These are phyloP conservation scores for Aurelia aurita DNA, from an alignment of 30 jellyfish, hydroid and myxozoan species.

Conservation along the genomic window DNA sequence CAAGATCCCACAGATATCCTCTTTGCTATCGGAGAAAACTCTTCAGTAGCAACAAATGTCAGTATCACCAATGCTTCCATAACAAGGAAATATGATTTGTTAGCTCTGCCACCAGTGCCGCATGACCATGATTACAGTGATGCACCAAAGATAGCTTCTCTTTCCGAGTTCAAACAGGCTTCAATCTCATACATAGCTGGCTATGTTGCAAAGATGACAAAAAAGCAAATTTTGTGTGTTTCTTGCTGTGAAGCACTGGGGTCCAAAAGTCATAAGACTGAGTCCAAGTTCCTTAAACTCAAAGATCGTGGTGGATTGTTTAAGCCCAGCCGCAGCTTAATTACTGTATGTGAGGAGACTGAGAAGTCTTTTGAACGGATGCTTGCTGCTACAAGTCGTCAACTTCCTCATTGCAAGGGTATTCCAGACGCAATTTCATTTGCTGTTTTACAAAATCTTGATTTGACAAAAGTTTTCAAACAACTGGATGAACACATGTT, in stretches of 20 bases:
- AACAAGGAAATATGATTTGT: conserved; percentile 39
- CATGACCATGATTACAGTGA: conserved; percentile 45
- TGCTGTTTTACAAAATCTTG: conserved; percentile 38
- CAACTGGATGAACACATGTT: conserved; percentile 58
- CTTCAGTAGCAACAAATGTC: conserved; percentile 18
- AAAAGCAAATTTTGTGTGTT: conserved; percentile 17
- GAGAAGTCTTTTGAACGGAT: conserved; percentile 55
- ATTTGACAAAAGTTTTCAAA: conserved; percentile 34
- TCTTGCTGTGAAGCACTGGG: conserved; percentile 50
- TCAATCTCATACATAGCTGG: conserved; percentile 74
- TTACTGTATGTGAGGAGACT: conserved; percentile 59
- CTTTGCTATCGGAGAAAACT: conserved; percentile 47
- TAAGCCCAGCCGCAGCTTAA: conserved; percentile 64
- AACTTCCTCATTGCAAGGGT: conserved; percentile 65
- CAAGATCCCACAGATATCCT: conserved; percentile 49
- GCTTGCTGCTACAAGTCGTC: conserved; percentile 58
- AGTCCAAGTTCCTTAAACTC: conserved; percentile 24
- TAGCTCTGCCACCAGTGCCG: conserved; percentile 9
- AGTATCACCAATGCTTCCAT: conserved; percentile 21
- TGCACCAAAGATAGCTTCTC: conserved; percentile 36
- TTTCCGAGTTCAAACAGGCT: conserved; percentile 60
- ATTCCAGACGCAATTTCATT: conserved; percentile 43
- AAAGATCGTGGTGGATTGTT: conserved; percentile 77
- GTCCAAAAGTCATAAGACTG: background rate
- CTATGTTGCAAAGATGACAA: conserved; percentile 50